A percentile compares a stretch with the other conserved stretches of the same genome.
Conservation (phyloP, 2,113 vertebrate species). For the Fulmarus glacialis region DNA sequence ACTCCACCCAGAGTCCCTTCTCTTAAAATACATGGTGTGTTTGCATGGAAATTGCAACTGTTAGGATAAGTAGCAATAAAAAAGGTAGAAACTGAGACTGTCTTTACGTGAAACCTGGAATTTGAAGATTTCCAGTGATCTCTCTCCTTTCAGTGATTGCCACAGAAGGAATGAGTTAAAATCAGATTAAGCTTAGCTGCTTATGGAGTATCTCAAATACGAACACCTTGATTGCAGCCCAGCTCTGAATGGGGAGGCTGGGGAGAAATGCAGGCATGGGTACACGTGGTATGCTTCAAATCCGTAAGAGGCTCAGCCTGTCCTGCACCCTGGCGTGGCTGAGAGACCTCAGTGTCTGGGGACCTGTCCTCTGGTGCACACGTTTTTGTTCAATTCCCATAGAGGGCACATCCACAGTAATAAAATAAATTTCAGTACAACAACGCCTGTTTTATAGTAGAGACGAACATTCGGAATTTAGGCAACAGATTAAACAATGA, state of each 20-base stretch:
- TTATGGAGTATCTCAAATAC: neutral
- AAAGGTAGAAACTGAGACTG: neutral
- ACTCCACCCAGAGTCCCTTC: neutral
- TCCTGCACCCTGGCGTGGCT: neutral
- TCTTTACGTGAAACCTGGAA: neutral
- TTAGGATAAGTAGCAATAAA: neutral
- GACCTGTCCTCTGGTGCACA: neutral
- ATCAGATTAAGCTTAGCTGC: neutral
- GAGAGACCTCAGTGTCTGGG: no score
- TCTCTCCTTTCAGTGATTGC: neutral
- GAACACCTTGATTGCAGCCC: neutral
- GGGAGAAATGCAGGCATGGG: neutral
- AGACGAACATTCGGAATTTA: neutral
- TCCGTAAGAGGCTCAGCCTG: neutral
- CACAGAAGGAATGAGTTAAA: neutral
- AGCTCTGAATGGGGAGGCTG: neutral
- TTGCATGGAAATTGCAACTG: neutral
- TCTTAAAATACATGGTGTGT: neutral
- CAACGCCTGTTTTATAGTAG: neutral
- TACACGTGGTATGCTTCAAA: neutral
- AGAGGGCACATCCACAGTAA: neutral
- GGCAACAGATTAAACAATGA: rapidly evolving
- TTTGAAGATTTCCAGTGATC: neutral
- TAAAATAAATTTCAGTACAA: neutral
- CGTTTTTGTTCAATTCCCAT: neutral